Conservation (phyloP, 1,140 invertebrate genomes). For the Megalonaias nervosa region DNA sequence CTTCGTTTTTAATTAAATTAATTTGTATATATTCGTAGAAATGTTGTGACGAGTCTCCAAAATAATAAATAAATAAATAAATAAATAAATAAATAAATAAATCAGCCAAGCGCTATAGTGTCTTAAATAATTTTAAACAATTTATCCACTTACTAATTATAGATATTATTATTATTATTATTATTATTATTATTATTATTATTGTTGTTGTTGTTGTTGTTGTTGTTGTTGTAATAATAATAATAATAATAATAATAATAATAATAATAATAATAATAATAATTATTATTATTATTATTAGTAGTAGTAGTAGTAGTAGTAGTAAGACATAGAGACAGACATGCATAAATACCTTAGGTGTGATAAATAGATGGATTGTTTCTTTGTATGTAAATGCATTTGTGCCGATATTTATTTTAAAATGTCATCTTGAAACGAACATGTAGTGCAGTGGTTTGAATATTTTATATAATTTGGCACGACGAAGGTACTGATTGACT, state of each 20-base stretch:
- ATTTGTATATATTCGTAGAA: too few relatives aligned
- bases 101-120: background rate
- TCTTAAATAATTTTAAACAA: background rate
- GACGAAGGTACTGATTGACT: too few relatives aligned
- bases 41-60: too few relatives aligned
- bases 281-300: background rate
- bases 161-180: too few relatives aligned
- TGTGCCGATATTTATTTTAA: background rate
- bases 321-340: background rate
- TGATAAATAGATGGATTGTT: background rate
- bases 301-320: background rate
- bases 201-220: too few relatives aligned
- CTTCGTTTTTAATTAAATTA: too few relatives aligned
- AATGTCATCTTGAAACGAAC: background rate
- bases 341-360: background rate
- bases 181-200: background rate
- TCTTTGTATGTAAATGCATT: background rate
- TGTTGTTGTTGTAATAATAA: background rate
- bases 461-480: too few relatives aligned
- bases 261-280: too few relatives aligned
- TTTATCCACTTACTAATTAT: background rate
- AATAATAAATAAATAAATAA: background rate
- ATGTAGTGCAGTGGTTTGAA: too few relatives aligned
- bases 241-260: too few relatives aligned
- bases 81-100: background rate